A percentile compares a stretch with the other conserved stretches of the same genome.
Evolutionary conservation across 2,113 vertebrate genomes (phyloP).

Genomic region (Haemorhous mexicanus): DNA sequence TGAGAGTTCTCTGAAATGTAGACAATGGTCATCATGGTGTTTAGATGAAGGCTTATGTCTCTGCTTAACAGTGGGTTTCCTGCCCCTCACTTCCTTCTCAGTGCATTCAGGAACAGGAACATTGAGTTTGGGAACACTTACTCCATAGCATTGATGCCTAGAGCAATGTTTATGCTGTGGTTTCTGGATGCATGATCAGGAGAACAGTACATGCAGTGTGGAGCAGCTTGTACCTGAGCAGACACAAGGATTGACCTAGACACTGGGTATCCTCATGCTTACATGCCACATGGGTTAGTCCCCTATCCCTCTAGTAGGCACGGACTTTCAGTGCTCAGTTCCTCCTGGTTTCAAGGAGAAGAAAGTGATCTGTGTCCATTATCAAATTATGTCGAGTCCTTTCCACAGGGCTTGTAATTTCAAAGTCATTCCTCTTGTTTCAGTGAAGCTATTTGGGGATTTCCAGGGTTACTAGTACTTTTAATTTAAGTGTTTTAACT

Average conservation of each 20-base stretch:
- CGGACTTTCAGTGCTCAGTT: neutral
- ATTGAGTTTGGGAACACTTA: neutral
- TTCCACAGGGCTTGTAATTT: constrained; percentile 1
- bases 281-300: neutral
- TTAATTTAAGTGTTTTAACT: constrained; percentile 15
- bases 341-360: neutral
- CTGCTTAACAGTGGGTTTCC: neutral
- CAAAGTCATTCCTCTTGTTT: neutral
- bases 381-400: neutral
- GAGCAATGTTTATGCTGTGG: neutral
- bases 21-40: neutral
- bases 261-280: neutral
- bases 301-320: neutral
- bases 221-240: neutral
- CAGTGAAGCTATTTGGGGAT: constrained; percentile 2
- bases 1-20: neutral
- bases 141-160: neutral
- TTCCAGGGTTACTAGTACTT: neutral
- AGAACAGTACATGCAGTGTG: neutral
- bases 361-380: neutral
- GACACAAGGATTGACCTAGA: neutral
- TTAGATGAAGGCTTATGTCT: neutral
- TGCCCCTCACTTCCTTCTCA: neutral
- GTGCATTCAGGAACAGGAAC: neutral
- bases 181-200: neutral